Base-by-base conservation (phyloP, 2,797 vertebrate genomes). In the Microctenopoma lineatum region DNA sequence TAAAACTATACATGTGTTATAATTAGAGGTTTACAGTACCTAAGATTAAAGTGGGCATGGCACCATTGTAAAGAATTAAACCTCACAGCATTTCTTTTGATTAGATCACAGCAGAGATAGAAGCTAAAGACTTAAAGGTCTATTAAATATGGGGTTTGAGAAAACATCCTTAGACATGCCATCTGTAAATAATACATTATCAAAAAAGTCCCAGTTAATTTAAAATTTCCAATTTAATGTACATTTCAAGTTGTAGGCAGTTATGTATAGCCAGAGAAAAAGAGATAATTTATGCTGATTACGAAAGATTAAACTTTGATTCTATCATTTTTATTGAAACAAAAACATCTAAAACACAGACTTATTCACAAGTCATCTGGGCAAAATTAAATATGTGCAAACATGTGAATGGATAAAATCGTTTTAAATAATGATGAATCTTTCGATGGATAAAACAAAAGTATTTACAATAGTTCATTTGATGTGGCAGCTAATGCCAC, bases 321-420 rank as follows among this genome's bases (percentile, higher is more conserved):
- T 58, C 34, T 55, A 62, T 18, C 7, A 8, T 34, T 50, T 67
- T 68, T 62, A 73, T 59, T 81, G 1, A 63, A 53, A 48, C 14
- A 69, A 50, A 70, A 2, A 55, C 16, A 54, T 46, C 10, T 45
- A 78, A 75, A 82, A 80, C 32, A 26, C 7, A 48, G 42, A n/a
- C 67, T 59, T 18, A 54, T 66, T 53, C 50, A 64, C 6, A 56
- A 81, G 72, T 68, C 60, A 75, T 29, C 45, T 57, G 52, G 84
- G 72, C 54, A 85, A 87, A 81, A 80, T 69, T 65, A 60, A 82
- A 79, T n/a, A 9, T 73, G 65, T 81, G 72, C 67, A 83, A 83
- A 79, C 59, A 55, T 36, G 36, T 29, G 53, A 59, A 72, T 63
- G 54, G 8, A 53, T 36, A 38, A 84, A 66, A 73, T 39, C 14